A percentile compares a stretch with the other conserved stretches of the same genome.
phyloP scores from a whole-genome alignment of 1,140 invertebrate species.

The Zaprionus africanus region DNA sequence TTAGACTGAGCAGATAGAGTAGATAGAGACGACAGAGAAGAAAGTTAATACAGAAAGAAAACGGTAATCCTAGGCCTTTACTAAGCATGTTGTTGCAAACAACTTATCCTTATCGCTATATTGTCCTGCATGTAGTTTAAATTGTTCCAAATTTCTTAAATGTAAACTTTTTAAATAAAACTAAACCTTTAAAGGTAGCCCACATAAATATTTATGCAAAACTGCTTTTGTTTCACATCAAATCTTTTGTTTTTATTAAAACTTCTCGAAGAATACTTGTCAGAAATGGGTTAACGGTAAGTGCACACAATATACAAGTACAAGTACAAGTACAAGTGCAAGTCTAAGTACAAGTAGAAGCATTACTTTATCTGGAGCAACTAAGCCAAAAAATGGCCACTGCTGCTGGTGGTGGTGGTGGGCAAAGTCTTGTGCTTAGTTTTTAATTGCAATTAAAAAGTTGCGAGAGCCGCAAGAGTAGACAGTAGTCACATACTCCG shows the following conservation, averaged over 20 bases:
- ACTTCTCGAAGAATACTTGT: background rate
- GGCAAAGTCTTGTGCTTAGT: constrained; percentile 66
- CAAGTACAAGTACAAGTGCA: background rate
- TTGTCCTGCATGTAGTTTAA: too few species aligned
- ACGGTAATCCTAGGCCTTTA: too few species aligned
- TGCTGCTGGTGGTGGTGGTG: constrained; percentile 13
- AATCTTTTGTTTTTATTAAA: background rate
- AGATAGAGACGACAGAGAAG: too few species aligned
- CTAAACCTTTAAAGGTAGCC: too few species aligned
- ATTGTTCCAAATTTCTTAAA: too few species aligned
- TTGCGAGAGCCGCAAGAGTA: constrained; percentile 45
- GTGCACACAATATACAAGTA: background rate
- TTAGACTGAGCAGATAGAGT: too few species aligned
- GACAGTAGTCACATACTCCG: constrained; percentile 15
- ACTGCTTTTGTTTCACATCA: background rate
- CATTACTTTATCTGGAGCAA: background rate
- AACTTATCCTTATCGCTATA: too few species aligned
- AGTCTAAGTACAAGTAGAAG: background rate
- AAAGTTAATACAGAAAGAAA: too few species aligned
- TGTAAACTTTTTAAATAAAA: too few species aligned
- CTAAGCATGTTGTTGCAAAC: too few species aligned
- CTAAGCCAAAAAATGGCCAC: background rate
- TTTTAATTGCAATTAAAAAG: constrained; percentile 83
- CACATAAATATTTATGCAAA: too few species aligned
- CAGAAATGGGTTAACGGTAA: background rate